These are phyloP conservation scores for Tiliqua scincoides DNA, from an alignment of 2,113 vertebrate genomes.

Conservation along the genomic window DNA sequence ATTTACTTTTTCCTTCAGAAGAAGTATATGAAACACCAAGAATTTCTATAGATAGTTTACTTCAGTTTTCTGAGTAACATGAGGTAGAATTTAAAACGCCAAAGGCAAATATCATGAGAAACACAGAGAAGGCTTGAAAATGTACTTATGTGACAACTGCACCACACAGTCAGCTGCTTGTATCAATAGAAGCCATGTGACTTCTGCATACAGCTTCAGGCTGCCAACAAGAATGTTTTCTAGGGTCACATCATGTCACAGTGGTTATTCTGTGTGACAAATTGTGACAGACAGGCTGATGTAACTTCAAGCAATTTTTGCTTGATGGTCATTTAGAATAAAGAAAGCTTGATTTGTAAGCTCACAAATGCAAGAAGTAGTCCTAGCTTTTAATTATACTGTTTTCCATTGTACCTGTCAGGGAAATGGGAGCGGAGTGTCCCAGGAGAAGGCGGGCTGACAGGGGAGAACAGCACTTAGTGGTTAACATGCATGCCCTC, in stretches of 20 bases:
- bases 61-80: slow-evolving; percentile 12
- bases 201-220: not conserved
- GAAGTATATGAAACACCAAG: slow-evolving; percentile 53
- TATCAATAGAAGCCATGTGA: not conserved
- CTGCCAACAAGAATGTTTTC: not conserved
- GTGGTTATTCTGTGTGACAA: not conserved
- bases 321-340: not conserved
- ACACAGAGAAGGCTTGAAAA: not conserved
- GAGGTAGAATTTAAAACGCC: accelerated
- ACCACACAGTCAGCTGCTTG: not conserved
- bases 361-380: not conserved
- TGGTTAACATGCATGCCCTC: too few relatives aligned
- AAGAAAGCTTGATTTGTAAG: not conserved
- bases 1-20: slow-evolving; percentile 54
- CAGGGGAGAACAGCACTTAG: too few relatives aligned
- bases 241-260: not conserved
- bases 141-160: not conserved
- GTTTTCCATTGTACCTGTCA: not conserved
- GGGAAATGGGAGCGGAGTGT: too few relatives aligned
- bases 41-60: slow-evolving; percentile 22
- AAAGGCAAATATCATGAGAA: not conserved
- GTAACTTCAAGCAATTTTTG: not conserved
- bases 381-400: not conserved
- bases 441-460: too few relatives aligned
- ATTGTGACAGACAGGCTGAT: not conserved